Percentiles rank a stretch among this genome's conserved stretches.
phyloP scores from a whole-genome alignment of 35 echinoderm and acorn worm genomes.

The Ptychodera flava region DNA sequence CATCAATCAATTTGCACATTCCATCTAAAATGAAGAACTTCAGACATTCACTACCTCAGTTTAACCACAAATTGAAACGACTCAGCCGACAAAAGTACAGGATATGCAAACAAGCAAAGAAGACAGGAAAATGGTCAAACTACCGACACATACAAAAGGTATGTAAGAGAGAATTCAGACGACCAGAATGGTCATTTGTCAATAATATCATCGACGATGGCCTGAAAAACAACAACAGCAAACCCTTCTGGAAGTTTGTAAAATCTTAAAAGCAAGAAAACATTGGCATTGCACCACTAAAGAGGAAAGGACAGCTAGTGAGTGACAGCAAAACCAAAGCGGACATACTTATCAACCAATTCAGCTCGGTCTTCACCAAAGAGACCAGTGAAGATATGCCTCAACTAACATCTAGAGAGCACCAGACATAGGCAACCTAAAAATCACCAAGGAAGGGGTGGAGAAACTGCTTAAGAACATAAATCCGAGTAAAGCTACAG shows the following conservation, averaged over 20 bases:
- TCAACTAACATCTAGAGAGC: slow-evolving; percentile 18
- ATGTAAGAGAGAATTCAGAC: background rate
- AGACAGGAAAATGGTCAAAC: background rate
- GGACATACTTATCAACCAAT: slow-evolving; percentile 24
- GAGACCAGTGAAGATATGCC: slow-evolving; percentile 21
- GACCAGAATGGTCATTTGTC: background rate
- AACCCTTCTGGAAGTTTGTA: slow-evolving; percentile 36
- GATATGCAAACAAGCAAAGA: slow-evolving; percentile 8
- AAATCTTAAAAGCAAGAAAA: slow-evolving; percentile 30
- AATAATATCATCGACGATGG: slow-evolving; percentile 20
- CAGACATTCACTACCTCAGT: slow-evolving; percentile 13
- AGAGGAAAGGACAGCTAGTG: slow-evolving; percentile 14
- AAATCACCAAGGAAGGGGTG: slow-evolving; percentile 24
- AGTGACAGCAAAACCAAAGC: slow-evolving; percentile 35
- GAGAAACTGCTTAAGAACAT: slow-evolving; percentile 34
- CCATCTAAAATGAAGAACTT: background rate
- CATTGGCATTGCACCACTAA: slow-evolving; percentile 19
- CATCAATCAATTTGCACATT: background rate
- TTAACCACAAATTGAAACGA: background rate
- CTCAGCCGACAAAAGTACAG: background rate
- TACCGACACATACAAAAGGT: background rate
- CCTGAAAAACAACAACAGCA: slow-evolving; percentile 34
- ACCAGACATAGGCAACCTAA: slow-evolving; percentile 22
- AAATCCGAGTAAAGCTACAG: slow-evolving; percentile 40
- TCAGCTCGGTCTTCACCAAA: slow-evolving; percentile 41